Evolutionary conservation across 2,888 invertebrate genomes (phyloP).

Genomic region (Suillia variegata): DNA sequence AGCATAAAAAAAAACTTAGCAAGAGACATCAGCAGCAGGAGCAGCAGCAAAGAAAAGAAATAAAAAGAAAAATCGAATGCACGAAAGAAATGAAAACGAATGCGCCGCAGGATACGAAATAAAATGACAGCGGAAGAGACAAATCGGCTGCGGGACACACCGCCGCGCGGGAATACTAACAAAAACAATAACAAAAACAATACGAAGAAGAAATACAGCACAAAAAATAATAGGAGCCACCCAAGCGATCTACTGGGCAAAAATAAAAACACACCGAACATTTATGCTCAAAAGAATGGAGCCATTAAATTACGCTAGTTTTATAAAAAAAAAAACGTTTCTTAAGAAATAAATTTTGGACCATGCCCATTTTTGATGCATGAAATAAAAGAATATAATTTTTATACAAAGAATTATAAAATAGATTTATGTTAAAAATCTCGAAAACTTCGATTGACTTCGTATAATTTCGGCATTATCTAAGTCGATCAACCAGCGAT

Average conservation of each 20-base stretch:
- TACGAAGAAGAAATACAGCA: background rate
- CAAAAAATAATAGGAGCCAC: background rate
- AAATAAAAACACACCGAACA: background rate
- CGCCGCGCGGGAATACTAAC: too few relatives aligned
- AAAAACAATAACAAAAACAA: background rate
- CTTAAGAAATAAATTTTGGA: too few relatives aligned
- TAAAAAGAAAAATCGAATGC: background rate
- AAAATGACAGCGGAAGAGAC: conserved; percentile 1
- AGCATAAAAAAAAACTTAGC: conserved; percentile 18
- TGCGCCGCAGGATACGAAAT: conserved; percentile 3
- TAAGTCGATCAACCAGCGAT: too few relatives aligned
- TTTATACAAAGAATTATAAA: too few relatives aligned
- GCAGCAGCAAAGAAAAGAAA: conserved; percentile 36
- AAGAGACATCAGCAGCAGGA: background rate
- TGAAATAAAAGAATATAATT: too few relatives aligned
- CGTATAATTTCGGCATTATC: too few relatives aligned
- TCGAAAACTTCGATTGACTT: too few relatives aligned
- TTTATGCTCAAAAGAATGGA: too few relatives aligned
- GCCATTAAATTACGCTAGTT: too few relatives aligned
- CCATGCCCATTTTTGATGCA: too few relatives aligned
- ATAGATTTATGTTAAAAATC: too few relatives aligned
- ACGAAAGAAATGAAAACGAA: conserved; percentile 1
- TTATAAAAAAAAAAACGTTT: too few relatives aligned
- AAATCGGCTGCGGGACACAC: background rate
- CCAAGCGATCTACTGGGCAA: background rate